Conservation (phyloP, 2,113 vertebrate genomes). For the Eolophus roseicapilla region DNA sequence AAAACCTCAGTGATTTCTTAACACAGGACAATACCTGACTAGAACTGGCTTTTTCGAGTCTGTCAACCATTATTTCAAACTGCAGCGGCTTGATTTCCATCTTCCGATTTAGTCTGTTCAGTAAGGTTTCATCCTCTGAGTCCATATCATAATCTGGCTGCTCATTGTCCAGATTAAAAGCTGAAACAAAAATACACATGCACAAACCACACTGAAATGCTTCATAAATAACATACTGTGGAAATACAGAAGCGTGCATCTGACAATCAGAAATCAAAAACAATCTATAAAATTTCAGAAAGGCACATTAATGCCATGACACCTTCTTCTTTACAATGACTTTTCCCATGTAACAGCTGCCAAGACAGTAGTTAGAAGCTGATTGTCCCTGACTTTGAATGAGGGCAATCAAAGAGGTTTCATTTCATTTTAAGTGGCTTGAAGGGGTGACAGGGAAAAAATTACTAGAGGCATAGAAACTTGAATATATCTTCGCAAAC, state of each 20-base stretch:
- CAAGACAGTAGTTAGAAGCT: neutral
- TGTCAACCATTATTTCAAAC: slow-evolving; percentile 93
- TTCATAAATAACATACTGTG: neutral
- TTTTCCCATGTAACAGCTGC: neutral
- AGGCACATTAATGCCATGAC: neutral
- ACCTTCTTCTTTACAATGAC: neutral
- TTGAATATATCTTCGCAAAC: neutral
- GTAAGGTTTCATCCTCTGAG: slow-evolving; percentile 91
- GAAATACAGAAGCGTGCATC: neutral
- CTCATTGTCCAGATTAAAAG: slow-evolving; percentile 89
- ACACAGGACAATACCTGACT: slow-evolving; percentile 83
- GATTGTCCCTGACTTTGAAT: neutral
- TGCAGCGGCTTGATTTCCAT: slow-evolving; percentile 93
- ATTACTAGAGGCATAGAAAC: neutral
- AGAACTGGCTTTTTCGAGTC: slow-evolving; percentile 91
- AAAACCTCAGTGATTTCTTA: neutral
- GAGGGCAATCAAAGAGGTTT: neutral
- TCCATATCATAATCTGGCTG: slow-evolving; percentile 96
- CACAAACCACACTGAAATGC: neutral
- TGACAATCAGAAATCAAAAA: neutral
- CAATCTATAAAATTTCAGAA: neutral
- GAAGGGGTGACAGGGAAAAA: neutral
- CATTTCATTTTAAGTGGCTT: neutral
- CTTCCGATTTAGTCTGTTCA: slow-evolving; percentile 91
- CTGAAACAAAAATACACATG: slow-evolving; percentile 49